Evolutionary conservation across 2,888 invertebrate genomes (phyloP), one percentile per base, ranked within the genome.

Genomic region (Lycaena phlaeas): DNA sequence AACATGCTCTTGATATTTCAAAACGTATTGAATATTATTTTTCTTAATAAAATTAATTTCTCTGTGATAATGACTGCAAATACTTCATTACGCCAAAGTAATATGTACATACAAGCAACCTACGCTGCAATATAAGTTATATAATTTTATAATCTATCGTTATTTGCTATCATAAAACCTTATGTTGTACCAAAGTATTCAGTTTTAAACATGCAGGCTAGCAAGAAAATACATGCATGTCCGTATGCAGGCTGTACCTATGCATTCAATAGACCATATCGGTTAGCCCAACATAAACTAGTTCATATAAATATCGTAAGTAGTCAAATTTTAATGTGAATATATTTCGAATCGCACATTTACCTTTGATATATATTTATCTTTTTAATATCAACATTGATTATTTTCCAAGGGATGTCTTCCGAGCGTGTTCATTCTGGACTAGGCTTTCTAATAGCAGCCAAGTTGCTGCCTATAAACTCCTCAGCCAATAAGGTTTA

Each of bases 261-360:
- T 14, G 61, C 61, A 15, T 89, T 88, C 48, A 64, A 65, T 43
- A 82, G 87, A 38, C 79, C 86, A 7, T 86, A 79, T 29, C 77
- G 86, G 51, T 64, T 90, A 41, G 72, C 81, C 27, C 85, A 87
- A 37, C 89, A 89, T 57, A 63, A 86, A 43, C 74, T 81, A 45
- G 64, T 72, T 25, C 90, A 89, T 51, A 75, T 76, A 1, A 87
- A 87, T 54, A 68, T 87, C 48, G 90, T 90, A 81, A 71, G 77
- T 62, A 12, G 25, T 41, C 22, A 17, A 25, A n/a, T 18, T 28
- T 15, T 27, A 26, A 12, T 14, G n/a, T n/a, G n/a, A n/a, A 12
- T 27, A 40, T 28, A 14, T 2, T 18, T 27, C n/a, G n/a, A 29
- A 22, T 27, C 7, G 63, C 72, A 30, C 89, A 89, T 50, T 75